phyloP scores from a whole-genome alignment of 2,888 invertebrate species.

The Caenorhabditis panamensis region DNA sequence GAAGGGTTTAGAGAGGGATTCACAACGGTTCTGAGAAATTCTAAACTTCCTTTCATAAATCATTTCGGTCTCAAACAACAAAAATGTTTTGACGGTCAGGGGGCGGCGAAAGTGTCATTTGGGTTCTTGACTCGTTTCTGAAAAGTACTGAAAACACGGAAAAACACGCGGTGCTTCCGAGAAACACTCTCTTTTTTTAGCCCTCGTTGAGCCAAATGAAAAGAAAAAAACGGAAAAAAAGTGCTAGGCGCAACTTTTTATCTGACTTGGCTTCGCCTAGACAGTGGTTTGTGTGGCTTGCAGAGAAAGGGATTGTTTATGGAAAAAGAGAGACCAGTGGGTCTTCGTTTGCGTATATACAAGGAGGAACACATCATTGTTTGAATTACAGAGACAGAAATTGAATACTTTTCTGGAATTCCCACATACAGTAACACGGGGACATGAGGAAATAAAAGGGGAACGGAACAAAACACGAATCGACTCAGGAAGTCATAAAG shows the following conservation, averaged over 20 bases:
- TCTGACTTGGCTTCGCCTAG: background rate
- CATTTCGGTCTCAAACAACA: too few relatives aligned
- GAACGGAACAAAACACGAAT: background rate
- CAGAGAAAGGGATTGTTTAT: background rate
- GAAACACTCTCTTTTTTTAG: background rate
- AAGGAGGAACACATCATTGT: background rate
- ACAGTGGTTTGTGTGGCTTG: background rate
- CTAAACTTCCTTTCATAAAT: too few relatives aligned
- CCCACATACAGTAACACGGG: background rate
- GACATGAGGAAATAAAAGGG: slow-evolving; percentile 5
- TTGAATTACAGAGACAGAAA: background rate
- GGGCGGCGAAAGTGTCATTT: background rate
- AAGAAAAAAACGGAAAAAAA: background rate
- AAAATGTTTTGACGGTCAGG: slow-evolving; percentile 3
- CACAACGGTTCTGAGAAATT: too few relatives aligned
- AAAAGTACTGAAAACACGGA: slow-evolving; percentile 4
- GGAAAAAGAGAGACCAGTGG: slow-evolving; percentile 1
- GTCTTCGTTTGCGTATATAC: background rate
- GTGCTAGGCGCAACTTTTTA: background rate
- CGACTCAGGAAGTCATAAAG: slow-evolving; percentile 30
- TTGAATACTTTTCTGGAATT: slow-evolving; percentile 16
- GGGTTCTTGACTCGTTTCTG: background rate
- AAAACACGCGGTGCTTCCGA: slow-evolving; percentile 14
- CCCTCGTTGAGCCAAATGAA: background rate
- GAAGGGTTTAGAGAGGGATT: too few relatives aligned